A percentile compares a stretch with the other conserved stretches of the same genome.
Evolutionary conservation across 2,888 invertebrate genomes (phyloP).

Genomic region (Drosophila pseudotakahashii): DNA sequence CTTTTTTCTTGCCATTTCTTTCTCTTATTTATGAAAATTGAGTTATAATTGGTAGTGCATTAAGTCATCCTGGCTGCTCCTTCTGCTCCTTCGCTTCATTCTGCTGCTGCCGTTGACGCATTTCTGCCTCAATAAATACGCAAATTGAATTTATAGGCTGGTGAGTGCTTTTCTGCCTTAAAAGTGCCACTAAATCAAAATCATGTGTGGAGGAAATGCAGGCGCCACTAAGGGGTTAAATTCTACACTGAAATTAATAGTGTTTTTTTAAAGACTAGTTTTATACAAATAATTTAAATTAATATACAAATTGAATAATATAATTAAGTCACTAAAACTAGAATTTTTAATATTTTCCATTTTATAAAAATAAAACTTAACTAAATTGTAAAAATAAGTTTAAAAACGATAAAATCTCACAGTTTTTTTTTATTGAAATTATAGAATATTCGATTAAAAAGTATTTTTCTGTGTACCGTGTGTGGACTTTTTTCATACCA

Average conservation of each 20-base stretch:
- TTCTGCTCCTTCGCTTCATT: constrained; percentile 14
- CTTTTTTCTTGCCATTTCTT: constrained; percentile 43
- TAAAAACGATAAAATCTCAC: too few species aligned
- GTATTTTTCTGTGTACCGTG: constrained; percentile 28
- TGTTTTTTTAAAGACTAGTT: background rate
- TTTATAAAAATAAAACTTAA: too few species aligned
- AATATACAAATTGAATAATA: too few species aligned
- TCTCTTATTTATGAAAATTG: constrained; percentile 83
- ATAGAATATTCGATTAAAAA: too few species aligned
- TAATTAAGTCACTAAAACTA: too few species aligned
- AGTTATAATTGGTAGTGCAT: constrained; percentile 82
- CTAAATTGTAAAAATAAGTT: too few species aligned
- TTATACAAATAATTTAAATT: too few species aligned
- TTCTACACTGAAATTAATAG: constrained; percentile 36
- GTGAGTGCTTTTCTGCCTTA: constrained; percentile 64
- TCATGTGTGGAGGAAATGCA: constrained; percentile 61
- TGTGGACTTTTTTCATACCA: constrained; percentile 79
- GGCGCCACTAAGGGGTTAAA: constrained; percentile 68
- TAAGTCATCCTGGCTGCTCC: constrained; percentile 63
- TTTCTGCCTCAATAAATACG: constrained; percentile 78
- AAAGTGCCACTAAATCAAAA: constrained; percentile 79
- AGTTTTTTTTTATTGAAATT: too few species aligned
- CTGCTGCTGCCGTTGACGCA: constrained; percentile 64
- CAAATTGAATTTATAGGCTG: constrained; percentile 80
- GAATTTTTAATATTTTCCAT: too few species aligned